Percentiles rank a stretch among this genome's conserved stretches.
These are phyloP conservation scores for Peromyscus attwateri DNA, from an alignment of 2,797 vertebrate species.

Conservation along the genomic window DNA sequence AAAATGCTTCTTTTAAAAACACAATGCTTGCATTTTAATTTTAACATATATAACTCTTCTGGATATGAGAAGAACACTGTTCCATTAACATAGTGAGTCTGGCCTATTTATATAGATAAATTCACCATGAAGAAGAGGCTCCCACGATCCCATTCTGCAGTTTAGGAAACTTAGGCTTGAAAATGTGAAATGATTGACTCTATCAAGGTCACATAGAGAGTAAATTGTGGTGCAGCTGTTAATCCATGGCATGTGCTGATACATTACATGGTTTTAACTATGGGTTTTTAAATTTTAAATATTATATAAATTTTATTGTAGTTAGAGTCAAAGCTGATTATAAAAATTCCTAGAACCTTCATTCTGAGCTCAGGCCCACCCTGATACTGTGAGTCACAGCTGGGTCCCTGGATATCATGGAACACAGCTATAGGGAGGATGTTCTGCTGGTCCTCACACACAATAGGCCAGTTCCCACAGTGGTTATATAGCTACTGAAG, in stretches of 20 bases:
- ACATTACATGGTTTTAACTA: neutral
- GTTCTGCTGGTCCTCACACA: neutral
- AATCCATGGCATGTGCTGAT: neutral
- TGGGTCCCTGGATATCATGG: too few relatives aligned
- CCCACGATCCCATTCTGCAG: neutral
- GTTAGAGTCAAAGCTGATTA: conserved; percentile 28
- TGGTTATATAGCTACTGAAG: neutral
- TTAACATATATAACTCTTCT: neutral
- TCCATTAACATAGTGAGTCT: neutral
- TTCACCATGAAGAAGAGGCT: neutral
- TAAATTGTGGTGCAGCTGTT: neutral
- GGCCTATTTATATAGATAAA: neutral
- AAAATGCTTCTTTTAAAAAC: neutral
- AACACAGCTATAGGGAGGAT: neutral
- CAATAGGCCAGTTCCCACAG: neutral
- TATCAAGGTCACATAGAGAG: neutral
- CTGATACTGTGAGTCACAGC: neutral
- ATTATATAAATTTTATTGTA: neutral
- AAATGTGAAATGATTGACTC: neutral
- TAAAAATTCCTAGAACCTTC: neutral
- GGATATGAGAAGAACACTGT: neutral
- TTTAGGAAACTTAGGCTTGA: neutral
- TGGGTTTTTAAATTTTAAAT: neutral
- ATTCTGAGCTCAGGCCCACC: neutral
- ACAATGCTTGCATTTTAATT: neutral